Evolutionary conservation across 1,140 invertebrate genomes (phyloP), one percentile per base, ranked within the genome.

Genomic region (Hesperophylax magnus): DNA sequence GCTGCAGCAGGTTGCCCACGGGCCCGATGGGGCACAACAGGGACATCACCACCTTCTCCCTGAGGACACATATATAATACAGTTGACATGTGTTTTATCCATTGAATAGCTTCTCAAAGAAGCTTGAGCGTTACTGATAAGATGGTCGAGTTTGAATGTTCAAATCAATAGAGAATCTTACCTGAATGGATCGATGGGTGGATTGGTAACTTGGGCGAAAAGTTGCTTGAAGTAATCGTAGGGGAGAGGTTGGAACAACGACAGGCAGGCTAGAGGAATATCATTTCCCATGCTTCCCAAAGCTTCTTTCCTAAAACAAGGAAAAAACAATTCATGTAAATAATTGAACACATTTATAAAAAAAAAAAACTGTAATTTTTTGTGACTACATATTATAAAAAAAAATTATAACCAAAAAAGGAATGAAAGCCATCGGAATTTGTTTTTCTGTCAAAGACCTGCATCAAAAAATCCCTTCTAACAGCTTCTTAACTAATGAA

Each of bases 171-270:
- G n/a, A 53, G 20, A 72, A 14, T 31, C 53, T 20, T 85, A 90
- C 89, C 89, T 87, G 92, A 99, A 99, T 54, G 98, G 98, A 93
- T 99, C 98, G 84, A 99, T 99, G 5, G 98, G 98, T n/a, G 98
- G 98, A 91, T 99, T 99, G 81, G 98, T 99, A 61, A 99, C 98
- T 92, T 99, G 98, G 27, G 98, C 98, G 90, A 99, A 99, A n/a
- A 99, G 91, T 88, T 99, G 98, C 87, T 99, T 99, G 90, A 99
- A 99, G 88, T 99, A 99, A 84, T 98, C 97, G 88, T 98, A 99
- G 1, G 97, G 92, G 63, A 99, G 89, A 2, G 98, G 98, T 86
- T 98, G 97, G 90, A 97, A 99, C 85, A 94, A 91, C 5, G 98
- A 99, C 9, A 99, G 91, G 86, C 98, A 99, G 8, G 98, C 98